Base-by-base conservation (phyloP, 2,797 vertebrate species). In the Schizopygopsis pylzovi region DNA sequence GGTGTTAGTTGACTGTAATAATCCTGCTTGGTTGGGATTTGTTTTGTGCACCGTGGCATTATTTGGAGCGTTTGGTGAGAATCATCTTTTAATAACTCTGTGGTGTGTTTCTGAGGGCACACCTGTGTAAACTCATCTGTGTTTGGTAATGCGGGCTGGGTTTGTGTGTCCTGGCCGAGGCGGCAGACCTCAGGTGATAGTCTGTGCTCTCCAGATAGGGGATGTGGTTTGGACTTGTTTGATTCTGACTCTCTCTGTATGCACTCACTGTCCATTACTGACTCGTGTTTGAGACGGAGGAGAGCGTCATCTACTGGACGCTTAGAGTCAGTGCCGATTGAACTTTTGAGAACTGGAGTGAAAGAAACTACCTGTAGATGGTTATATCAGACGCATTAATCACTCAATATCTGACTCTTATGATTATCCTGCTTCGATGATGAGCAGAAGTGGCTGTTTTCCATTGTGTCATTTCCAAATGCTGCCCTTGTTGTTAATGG, bases 301-400 rank as follows among this genome's bases (percentile, higher is more conserved):
- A 79, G 28, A 72, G 83, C n/a, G 10, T 16, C 79, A 61, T 73
- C 86, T 87, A 68, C 79, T 85, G 88, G 54, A 37, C 5, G 3
- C 20, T 9, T 45, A 49, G 54, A 56, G 72, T 9, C 52, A 28
- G n/a, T 81, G 56, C 77, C 81, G 43, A 72, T 11, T 56, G 33
- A 77, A 22, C 75, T 59, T 39, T 9, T 10, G 33, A 13, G 0
- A n/a, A 22, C 73, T 76, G 1, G 1, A 20, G 28, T 39, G 49
- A 54, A 10, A 73, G 13, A 10, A 18, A 22, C 4, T 18, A 7
- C 59, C 7, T 10, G 12, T 13, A 63, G 59, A 61, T 61, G 22
- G 39, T 4, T 67, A 20, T n/a, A 22, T 49, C 59, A 63, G 56
- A 16, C 2, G 11, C 41, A 81, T 37, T 28, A 47, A 18, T 56